Base-by-base conservation (phyloP, 1,140 invertebrate genomes). In the Bombus pascuorum region DNA sequence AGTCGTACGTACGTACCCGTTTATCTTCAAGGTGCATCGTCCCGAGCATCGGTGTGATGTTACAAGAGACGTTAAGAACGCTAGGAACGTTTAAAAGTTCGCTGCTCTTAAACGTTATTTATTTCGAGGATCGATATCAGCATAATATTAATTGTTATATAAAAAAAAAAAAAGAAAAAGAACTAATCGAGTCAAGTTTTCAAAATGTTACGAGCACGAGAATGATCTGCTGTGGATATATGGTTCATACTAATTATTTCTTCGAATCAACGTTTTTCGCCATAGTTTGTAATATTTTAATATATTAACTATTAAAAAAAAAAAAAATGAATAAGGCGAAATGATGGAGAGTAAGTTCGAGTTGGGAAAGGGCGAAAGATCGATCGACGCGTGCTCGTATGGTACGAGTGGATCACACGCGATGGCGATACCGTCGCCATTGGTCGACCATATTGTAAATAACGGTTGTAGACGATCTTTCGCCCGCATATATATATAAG, bases 281-380 rank as follows among this genome's bases (percentile, higher is more conserved):
- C 79, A 89, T 91, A 90, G 91, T 90, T 92, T 89, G 76, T 92
- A 92, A 91, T 90, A 92, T 86, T 91, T 92, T 91, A 91, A 91
- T 91, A 91, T 88, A 91, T 90, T 81, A 90, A 90, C 78, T 84
- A 85, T 85, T 87, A 70, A 81, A 78, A 25, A 32, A 80, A 86
- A 88, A 86, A 47, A 68, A 42, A 53, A 32, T 34, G 34, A 71
- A 32, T 62, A 59, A 59, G 22, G 22, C 2, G 1, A 80, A 86
- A 9, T 53, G 81, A 68, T 70, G n/a, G 66, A 37, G 37, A 37
- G 15, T 62, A 87, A 80, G 28, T n/a, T 72, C 70, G 68, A 53
- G 37, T 68, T 72, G 32, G 77, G 65, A 73, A 5, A 59, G 82
- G 86, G 87, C 86, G 91, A 91, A 88, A 90, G 89, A 85, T 86